Evolutionary conservation across 1,140 invertebrate species (phyloP).

Genomic region (Mesaphorura yosii): DNA sequence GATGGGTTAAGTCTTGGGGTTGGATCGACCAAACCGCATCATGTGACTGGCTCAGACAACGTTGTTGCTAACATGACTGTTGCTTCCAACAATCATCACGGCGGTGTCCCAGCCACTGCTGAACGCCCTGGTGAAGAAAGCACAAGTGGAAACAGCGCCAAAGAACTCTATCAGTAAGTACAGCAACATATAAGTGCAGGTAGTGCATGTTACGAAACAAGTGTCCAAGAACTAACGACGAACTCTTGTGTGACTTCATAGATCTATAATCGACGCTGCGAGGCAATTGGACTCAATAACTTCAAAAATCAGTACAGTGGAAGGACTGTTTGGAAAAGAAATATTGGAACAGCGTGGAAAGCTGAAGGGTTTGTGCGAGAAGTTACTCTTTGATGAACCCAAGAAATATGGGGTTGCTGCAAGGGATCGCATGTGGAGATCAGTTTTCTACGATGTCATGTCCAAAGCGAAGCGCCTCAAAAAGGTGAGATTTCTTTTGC

Average conservation of each 20-base stretch:
- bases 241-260: too few relatives aligned
- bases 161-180: neutral
- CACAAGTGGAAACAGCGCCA: neutral
- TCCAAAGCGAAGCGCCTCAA: conserved; percentile 13
- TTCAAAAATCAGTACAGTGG: conserved; percentile 14
- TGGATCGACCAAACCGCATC: too few relatives aligned
- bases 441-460: conserved; percentile 20
- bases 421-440: conserved; percentile 24
- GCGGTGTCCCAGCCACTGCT: too few relatives aligned
- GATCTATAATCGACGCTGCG: neutral
- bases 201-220: too few relatives aligned
- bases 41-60: too few relatives aligned
- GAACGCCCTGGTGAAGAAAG: neutral
- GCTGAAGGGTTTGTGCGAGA: conserved; percentile 19
- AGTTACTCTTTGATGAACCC: conserved; percentile 8
- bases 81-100: too few relatives aligned
- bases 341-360: conserved; percentile 7
- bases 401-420: conserved; percentile 7
- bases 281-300: conserved; percentile 9
- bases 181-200: too few relatives aligned
- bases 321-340: conserved; percentile 21
- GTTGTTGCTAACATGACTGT: too few relatives aligned
- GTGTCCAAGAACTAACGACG: too few relatives aligned
- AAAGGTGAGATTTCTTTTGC: conserved; percentile 19
- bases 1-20: too few relatives aligned